Evolutionary conservation across 2,113 vertebrate genomes (phyloP), one percentile per base, ranked within the genome.

Genomic region (Terrapene triunguis): DNA sequence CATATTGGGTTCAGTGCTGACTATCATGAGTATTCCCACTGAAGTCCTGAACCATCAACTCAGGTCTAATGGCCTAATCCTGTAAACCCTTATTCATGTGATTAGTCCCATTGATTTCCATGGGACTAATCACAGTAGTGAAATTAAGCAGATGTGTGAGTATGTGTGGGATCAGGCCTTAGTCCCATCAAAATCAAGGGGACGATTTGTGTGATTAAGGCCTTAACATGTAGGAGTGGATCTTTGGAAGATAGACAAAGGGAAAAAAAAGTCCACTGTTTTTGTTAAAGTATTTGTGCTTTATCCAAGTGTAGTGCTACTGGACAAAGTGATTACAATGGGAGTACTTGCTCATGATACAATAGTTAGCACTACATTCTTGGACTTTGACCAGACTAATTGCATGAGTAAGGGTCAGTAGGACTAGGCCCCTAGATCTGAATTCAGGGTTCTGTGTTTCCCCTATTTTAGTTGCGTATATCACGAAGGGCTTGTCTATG

Each of bases 281-380:
- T 69, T n/a, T 69, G 94, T 94, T 93, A 87, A 95, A 47, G 44
- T 44, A 82, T 91, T 95, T 95, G 29, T 91, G 44, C 42, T 88
- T 96, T 96, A 93, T 89, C 87, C 93, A 19, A 55, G 82, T 84
- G 85, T 96, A 82, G 79, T 86, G 91, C 92, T 89, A 65, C 57
- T 19, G 92, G 92, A 65, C 65, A 53, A 89, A 92, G 88, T 94
- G 44, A 92, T 89, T 80, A 85, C 85, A 91, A 92, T 80, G 84
- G 38, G 55, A 95, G 82, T 95, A 94, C 96, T 96, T 94, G 92
- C 96, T 96, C 96, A 94, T 95, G 79, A 92, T 89, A 74, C 74
- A 85, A 44, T 88, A 93, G 80, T 88, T 96, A 80, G 82, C 22
- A 81, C 5, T 6, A 62, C 96, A 89, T 35, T 92, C 79, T 84